These are phyloP conservation scores for Acromyrmex charruanus DNA, from an alignment of 1,140 invertebrate genomes.

Conservation along the genomic window DNA sequence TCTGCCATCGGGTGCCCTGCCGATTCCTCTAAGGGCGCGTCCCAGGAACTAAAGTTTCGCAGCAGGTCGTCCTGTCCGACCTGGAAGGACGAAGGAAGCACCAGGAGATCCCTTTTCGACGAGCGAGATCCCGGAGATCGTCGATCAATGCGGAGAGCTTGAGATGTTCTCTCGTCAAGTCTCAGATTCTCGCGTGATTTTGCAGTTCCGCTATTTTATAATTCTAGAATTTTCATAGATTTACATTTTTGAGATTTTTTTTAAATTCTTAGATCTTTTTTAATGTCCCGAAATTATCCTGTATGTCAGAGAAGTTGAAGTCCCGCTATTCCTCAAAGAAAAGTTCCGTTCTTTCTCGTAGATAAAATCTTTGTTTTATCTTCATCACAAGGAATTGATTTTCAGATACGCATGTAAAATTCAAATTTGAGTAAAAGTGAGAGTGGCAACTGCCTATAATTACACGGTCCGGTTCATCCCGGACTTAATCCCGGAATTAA, in stretches of 20 bases:
- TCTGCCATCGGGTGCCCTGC: constrained; percentile 82
- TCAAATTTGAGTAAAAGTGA: constrained; percentile 1
- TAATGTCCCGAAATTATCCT: background rate
- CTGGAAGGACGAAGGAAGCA: constrained; percentile 43
- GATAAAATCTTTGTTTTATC: background rate
- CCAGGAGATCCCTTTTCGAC: constrained; percentile 19
- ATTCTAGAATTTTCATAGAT: constrained; percentile 1
- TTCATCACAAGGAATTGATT: background rate
- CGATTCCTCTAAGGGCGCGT: constrained; percentile 79
- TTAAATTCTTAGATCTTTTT: background rate
- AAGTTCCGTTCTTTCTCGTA: background rate
- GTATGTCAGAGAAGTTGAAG: background rate
- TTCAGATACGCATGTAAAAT: constrained; percentile 1
- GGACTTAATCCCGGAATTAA: background rate
- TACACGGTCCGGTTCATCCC: background rate
- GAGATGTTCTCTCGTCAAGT: constrained; percentile 19
- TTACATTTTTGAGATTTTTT: background rate
- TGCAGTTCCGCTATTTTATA: background rate
- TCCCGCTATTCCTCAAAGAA: constrained; percentile 15
- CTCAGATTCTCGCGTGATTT: constrained; percentile 20
- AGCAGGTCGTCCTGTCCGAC: background rate
- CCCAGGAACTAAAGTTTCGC: constrained; percentile 79
- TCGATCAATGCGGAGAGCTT: constrained; percentile 5
- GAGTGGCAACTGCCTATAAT: background rate
- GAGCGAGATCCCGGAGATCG: constrained; percentile 14